These are phyloP conservation scores for Amiota mariae DNA, from an alignment of 2,888 invertebrate genomes.

Conservation along the genomic window DNA sequence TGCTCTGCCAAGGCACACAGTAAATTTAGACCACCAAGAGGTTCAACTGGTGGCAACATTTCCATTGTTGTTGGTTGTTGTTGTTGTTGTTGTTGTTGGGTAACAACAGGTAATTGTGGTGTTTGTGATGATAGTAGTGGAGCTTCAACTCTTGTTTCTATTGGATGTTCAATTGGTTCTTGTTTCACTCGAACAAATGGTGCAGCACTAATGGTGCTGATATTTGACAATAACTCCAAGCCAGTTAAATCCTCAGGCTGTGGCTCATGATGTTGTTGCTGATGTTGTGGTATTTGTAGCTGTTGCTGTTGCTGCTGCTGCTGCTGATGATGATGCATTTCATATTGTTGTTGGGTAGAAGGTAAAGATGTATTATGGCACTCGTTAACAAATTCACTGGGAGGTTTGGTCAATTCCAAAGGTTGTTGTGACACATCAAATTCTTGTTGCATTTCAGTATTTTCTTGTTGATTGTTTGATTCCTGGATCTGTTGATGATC, in stretches of 20 bases:
- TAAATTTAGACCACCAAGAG: slow-evolving; percentile 81
- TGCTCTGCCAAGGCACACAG: slow-evolving; percentile 90
- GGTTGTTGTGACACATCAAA: slow-evolving; percentile 51
- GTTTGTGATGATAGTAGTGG: neutral
- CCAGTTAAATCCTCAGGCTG: slow-evolving; percentile 83
- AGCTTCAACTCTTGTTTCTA: slow-evolving; percentile 3
- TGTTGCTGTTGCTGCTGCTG: slow-evolving; percentile 32
- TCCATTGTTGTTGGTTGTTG: slow-evolving; percentile 34
- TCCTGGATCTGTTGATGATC: too few relatives aligned
- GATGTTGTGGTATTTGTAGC: slow-evolving; percentile 28
- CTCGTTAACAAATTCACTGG: slow-evolving; percentile 54
- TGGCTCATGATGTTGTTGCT: slow-evolving; percentile 32
- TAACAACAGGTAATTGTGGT: slow-evolving; percentile 16
- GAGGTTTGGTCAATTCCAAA: slow-evolving; percentile 60
- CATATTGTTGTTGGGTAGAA: slow-evolving; percentile 44
- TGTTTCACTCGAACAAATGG: slow-evolving; percentile 69
- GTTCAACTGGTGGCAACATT: slow-evolving; percentile 53
- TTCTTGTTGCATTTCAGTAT: slow-evolving; percentile 39
- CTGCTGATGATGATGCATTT: slow-evolving; percentile 35
- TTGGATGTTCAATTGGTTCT: slow-evolving; percentile 62
- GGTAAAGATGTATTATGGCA: slow-evolving; percentile 55
- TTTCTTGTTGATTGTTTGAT: neutral
- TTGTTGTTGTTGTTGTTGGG: too few relatives aligned
- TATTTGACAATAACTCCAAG: slow-evolving; percentile 85
- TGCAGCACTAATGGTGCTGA: slow-evolving; percentile 84